A percentile compares a stretch with the other conserved stretches of the same genome.
Conservation (phyloP, 2,797 vertebrate genomes). For the Amazona finschi region DNA sequence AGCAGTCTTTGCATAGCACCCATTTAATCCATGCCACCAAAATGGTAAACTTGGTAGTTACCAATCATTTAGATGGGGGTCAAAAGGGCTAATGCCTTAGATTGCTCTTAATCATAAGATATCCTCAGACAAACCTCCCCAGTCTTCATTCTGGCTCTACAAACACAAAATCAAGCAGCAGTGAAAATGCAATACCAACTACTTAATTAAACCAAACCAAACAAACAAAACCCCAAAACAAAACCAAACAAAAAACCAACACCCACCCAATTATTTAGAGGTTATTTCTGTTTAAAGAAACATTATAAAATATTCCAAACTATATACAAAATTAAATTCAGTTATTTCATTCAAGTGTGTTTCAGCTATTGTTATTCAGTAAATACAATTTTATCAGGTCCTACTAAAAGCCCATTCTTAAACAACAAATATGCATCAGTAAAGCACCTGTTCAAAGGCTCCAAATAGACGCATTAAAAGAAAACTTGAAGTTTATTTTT, state of each 20-base stretch:
- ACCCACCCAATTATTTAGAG: background rate
- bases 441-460: background rate
- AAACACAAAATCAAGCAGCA: slow-evolving; percentile 87
- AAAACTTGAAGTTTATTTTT: background rate
- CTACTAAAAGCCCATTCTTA: background rate
- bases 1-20: slow-evolving; percentile 80
- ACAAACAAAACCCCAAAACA: background rate
- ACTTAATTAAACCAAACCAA: background rate
- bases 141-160: slow-evolving; percentile 96
- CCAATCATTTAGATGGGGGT: slow-evolving; percentile 81
- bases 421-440: background rate
- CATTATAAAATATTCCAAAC: background rate
- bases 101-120: slow-evolving; percentile 88
- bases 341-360: background rate
- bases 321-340: background rate
- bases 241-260: background rate
- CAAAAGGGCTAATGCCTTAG: slow-evolving; percentile 79
- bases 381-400: background rate
- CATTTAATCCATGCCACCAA: slow-evolving; percentile 86
- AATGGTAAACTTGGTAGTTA: slow-evolving; percentile 88
- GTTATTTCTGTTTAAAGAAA: background rate
- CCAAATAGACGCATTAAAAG: background rate
- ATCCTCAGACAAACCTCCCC: slow-evolving; percentile 96
- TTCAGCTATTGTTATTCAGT: background rate
- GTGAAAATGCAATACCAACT: slow-evolving; percentile 68